These are phyloP conservation scores for Patella vulgata DNA, from an alignment of 1,140 invertebrate species.

Conservation along the genomic window DNA sequence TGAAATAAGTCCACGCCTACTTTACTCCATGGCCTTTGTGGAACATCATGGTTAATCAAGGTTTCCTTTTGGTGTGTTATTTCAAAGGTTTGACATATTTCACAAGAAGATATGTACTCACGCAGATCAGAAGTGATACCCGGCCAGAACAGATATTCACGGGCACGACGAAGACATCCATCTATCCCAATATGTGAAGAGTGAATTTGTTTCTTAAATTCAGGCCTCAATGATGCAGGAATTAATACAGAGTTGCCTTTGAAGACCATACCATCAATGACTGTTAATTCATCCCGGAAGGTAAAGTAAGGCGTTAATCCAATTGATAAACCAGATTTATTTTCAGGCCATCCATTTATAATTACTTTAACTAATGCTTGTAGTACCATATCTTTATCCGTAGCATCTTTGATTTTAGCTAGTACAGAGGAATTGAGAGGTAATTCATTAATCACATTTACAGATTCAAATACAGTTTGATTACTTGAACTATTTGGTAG, in stretches of 20 bases:
- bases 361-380: too few relatives aligned
- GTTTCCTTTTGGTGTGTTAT: constrained; percentile 14
- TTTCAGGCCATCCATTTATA: too few relatives aligned
- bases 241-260: constrained; percentile 18
- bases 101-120: constrained; percentile 19
- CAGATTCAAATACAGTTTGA: too few relatives aligned
- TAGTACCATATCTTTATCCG: constrained; percentile 4
- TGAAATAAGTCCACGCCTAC: too few relatives aligned
- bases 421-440: neutral
- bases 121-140: constrained; percentile 25
- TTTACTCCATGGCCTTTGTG: too few relatives aligned
- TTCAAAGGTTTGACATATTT: constrained; percentile 17
- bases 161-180: constrained; percentile 24
- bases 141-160: constrained; percentile 28
- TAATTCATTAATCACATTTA: constrained; percentile 8
- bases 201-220: constrained; percentile 23
- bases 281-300: constrained; percentile 23
- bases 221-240: constrained; percentile 7
- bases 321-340: too few relatives aligned
- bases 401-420: neutral
- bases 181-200: constrained; percentile 32
- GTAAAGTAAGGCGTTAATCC: constrained; percentile 12
- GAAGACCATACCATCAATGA: constrained; percentile 26
- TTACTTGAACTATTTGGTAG: too few relatives aligned
- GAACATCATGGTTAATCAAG: constrained; percentile 13